A percentile compares a stretch with the other conserved stretches of the same genome.
These are phyloP conservation scores for Pontoporia blainvillei DNA, from an alignment of 2,113 vertebrate genomes.

Conservation along the genomic window DNA sequence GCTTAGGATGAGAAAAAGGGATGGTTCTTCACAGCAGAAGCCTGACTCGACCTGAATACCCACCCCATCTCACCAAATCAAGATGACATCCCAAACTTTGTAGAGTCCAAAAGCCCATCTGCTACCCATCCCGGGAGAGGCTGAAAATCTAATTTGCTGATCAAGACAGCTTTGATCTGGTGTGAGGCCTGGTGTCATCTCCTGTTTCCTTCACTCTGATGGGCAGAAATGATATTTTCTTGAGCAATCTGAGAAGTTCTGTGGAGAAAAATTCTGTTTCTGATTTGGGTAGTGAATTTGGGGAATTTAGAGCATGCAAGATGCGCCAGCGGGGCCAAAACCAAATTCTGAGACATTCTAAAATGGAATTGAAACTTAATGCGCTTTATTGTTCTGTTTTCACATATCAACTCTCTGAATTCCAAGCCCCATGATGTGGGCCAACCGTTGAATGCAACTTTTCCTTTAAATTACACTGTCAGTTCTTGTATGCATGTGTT, in stretches of 20 bases:
- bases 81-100: neutral
- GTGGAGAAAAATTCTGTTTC: conserved; percentile 52
- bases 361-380: neutral
- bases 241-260: conserved; percentile 39
- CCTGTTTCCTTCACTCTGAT: conserved; percentile 50
- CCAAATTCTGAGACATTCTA: conserved; percentile 25
- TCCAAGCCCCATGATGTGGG: neutral
- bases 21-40: conserved; percentile 33
- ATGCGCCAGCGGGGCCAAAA: neutral
- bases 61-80: neutral
- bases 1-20: neutral
- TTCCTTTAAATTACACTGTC: conserved; percentile 45
- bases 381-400: neutral
- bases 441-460: neutral
- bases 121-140: neutral
- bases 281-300: conserved; percentile 49
- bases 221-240: conserved; percentile 46
- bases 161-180: conserved; percentile 46
- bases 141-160: conserved; percentile 33
- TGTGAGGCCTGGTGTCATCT: neutral
- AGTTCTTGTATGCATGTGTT: conserved; percentile 4
- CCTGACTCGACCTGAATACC: neutral
- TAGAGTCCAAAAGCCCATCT: neutral
- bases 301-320: neutral
- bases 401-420: neutral